Evolutionary conservation across 2,888 invertebrate genomes (phyloP), one percentile per base, ranked within the genome.

Genomic region (Drepanosiphum platanoidis): DNA sequence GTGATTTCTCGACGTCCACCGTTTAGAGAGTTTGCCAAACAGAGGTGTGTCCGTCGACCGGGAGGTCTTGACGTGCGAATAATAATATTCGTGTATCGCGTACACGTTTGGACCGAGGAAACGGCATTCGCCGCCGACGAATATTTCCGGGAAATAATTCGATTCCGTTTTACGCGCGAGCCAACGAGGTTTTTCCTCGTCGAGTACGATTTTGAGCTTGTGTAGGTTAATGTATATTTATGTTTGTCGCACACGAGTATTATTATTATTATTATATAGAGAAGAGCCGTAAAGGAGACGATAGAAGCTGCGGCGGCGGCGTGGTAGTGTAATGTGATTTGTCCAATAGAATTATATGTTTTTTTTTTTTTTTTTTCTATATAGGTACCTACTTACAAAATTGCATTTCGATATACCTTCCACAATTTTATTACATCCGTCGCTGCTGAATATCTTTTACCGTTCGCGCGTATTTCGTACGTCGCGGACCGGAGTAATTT

Each of bases 361-460:
- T 52, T 79, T 32, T 46, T 34, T 68, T 52, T 79, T 46, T 68
- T 34, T 68, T 34, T 79, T 27, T 68, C 13, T 13, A 30, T 79
- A 58, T 80, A 34, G 68, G 68, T 68, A 64, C 64, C 27, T 27
- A 70, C 70, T 80, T 70, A 80, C 5, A 58, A 70, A 80, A 80
- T 80, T 80, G 70, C 80, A 27, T 80, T 80, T 80, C 68, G 80
- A 80, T 80, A 80, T 30, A 80, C 80, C 52, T 80, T 70, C 52
- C 11, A 27, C 52, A 7, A 58, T 78, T 80, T 70, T 80, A 80
- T 80, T 80, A 27, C 70, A 2, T 18, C 15, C 22, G 8, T 22
- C 52, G 22, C 80, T 7, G 30, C 52, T 68, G 52, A 80, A 68
- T 70, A 68, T 27, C 42, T 79, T n/a, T 79, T 79, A 34, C 1